phyloP scores from a whole-genome alignment of 2,113 vertebrate genomes.

The Cryptomyrus ogoouensis region DNA sequence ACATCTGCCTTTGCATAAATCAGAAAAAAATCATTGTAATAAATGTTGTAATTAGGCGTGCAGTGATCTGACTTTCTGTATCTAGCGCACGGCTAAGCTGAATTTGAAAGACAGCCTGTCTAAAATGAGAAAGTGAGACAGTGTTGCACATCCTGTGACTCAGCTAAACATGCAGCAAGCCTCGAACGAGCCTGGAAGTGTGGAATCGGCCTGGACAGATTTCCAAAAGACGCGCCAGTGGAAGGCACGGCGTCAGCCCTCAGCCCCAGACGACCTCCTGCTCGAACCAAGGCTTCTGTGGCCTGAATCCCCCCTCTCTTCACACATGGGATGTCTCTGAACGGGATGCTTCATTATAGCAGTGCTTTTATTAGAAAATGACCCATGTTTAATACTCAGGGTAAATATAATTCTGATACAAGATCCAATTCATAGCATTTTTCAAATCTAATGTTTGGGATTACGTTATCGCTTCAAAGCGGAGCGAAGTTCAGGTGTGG shows the following conservation, averaged over 20 bases:
- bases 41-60: neutral
- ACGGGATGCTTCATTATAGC: neutral
- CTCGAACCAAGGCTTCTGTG: neutral
- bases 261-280: neutral
- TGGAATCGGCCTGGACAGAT: constrained; percentile 18
- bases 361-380: neutral
- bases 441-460: neutral
- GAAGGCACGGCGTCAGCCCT: neutral
- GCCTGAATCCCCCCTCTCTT: neutral
- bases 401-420: neutral
- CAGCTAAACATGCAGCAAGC: neutral
- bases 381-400: neutral
- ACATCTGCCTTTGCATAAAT: neutral
- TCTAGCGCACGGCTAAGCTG: neutral
- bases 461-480: neutral
- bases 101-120: constrained; percentile 8
- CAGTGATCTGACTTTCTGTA: neutral
- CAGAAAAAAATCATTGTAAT: neutral
- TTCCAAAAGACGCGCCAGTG: neutral
- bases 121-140: neutral
- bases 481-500: neutral
- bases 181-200: neutral
- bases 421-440: neutral
- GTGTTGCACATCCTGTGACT: neutral
- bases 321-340: neutral